These are phyloP conservation scores for Diaphora mendica DNA, from an alignment of 2,888 invertebrate species.

Conservation along the genomic window DNA sequence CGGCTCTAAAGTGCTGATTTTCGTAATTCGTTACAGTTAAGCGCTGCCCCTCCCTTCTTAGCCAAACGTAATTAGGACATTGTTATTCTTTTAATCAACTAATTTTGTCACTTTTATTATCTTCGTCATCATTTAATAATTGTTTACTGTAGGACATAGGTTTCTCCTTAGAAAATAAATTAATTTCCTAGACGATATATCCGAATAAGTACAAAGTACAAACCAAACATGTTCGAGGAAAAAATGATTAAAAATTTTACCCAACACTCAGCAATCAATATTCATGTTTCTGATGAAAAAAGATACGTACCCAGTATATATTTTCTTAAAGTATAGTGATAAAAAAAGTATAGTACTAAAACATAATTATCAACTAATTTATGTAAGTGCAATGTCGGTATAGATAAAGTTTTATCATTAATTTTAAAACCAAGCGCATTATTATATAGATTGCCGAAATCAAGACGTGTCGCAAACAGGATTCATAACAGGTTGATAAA, in stretches of 20 bases:
- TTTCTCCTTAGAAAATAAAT: too few species aligned
- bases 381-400: background rate
- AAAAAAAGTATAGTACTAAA: background rate
- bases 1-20: too few species aligned
- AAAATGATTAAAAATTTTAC: background rate
- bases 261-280: background rate
- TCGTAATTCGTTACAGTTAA: too few species aligned
- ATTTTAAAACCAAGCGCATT: background rate
- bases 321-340: background rate
- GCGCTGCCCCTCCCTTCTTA: too few species aligned
- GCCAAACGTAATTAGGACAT: too few species aligned
- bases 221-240: background rate
- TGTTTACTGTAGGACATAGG: too few species aligned
- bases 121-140: background rate
- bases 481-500: conserved; percentile 45
- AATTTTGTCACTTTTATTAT: background rate
- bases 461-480: conserved; percentile 28
- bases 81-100: too few species aligned
- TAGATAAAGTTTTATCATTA: background rate
- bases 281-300: background rate
- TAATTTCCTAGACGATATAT: background rate
- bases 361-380: background rate
- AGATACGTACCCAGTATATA: background rate
- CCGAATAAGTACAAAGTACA: background rate
- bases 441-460: conserved; percentile 14